Evolutionary conservation across 2,888 invertebrate species (phyloP).

Genomic region (Hololepta plana): DNA sequence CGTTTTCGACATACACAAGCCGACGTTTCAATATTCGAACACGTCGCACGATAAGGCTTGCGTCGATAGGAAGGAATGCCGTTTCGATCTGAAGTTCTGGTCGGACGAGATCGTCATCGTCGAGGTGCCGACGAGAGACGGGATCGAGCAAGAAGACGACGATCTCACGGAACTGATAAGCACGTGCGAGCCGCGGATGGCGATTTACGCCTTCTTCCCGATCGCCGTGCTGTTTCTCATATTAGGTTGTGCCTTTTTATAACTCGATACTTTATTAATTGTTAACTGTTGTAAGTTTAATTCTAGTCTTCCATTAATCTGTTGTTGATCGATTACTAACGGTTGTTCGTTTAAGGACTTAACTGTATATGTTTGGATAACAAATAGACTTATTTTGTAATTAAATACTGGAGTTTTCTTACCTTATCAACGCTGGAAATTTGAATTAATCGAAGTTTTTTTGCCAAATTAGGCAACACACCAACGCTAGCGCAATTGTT

Average conservation of each 20-base stretch:
- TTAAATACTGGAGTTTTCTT: no score
- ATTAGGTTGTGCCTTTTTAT: conserved; percentile 66
- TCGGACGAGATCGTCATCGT: conserved; percentile 68
- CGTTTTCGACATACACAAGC: conserved; percentile 69
- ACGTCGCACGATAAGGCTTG: conserved; percentile 47
- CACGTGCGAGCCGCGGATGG: conserved; percentile 62
- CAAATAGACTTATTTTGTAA: no score
- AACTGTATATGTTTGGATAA: no score
- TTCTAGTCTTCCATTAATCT: no score
- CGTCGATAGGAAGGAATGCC: conserved; percentile 59
- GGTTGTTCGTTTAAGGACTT: no score
- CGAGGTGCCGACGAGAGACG: conserved; percentile 67
- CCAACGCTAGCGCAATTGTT: no score
- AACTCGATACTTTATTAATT: no score
- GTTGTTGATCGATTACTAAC: no score
- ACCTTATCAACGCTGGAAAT: no score
- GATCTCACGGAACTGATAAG: conserved; percentile 55
- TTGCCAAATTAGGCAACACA: no score
- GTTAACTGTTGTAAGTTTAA: no score
- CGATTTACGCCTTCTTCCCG: conserved; percentile 65
- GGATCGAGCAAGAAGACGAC: conserved; percentile 57
- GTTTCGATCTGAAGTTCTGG: conserved; percentile 50
- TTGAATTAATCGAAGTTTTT: no score
- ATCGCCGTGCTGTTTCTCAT: conserved; percentile 57
- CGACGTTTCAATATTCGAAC: conserved; percentile 61